These are phyloP conservation scores for Escarpia spicata DNA, from an alignment of 2,888 invertebrate species.

Conservation along the genomic window DNA sequence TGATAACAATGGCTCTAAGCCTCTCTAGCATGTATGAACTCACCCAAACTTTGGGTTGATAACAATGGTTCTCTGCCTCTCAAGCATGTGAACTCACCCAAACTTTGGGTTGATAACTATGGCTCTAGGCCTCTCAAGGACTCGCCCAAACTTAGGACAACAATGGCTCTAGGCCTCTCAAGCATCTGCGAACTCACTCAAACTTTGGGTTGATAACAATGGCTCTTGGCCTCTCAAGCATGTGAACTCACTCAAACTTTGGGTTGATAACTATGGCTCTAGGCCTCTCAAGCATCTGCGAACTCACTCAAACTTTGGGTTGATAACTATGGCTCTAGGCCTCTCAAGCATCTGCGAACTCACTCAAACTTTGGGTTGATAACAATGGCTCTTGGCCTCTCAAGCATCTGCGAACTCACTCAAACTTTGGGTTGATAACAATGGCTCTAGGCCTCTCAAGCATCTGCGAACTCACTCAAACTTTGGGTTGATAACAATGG, in stretches of 20 bases:
- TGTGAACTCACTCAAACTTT: conserved; percentile 54
- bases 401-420: too few relatives aligned
- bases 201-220: conserved; percentile 55
- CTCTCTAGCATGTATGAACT: too few relatives aligned
- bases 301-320: conserved; percentile 74
- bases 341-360: conserved; percentile 68
- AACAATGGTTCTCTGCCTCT: conserved; percentile 82
- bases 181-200: conserved; percentile 67
- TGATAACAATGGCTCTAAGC: too few relatives aligned
- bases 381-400: conserved; percentile 79
- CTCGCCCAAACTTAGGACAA: too few relatives aligned
- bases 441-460: too few relatives aligned
- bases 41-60: conserved; percentile 76
- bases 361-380: conserved; percentile 75
- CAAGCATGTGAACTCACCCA: conserved; percentile 66
- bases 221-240: too few relatives aligned
- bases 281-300: conserved; percentile 72
- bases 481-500: too few relatives aligned
- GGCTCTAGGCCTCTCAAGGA: conserved; percentile 75
- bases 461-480: conserved; percentile 69
- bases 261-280: conserved; percentile 87
- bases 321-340: conserved; percentile 80
- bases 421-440: too few relatives aligned
- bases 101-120: conserved; percentile 80
- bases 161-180: too few relatives aligned